phyloP scores from a whole-genome alignment of 2,113 vertebrate genomes.

The Epinephelus fuscoguttatus region DNA sequence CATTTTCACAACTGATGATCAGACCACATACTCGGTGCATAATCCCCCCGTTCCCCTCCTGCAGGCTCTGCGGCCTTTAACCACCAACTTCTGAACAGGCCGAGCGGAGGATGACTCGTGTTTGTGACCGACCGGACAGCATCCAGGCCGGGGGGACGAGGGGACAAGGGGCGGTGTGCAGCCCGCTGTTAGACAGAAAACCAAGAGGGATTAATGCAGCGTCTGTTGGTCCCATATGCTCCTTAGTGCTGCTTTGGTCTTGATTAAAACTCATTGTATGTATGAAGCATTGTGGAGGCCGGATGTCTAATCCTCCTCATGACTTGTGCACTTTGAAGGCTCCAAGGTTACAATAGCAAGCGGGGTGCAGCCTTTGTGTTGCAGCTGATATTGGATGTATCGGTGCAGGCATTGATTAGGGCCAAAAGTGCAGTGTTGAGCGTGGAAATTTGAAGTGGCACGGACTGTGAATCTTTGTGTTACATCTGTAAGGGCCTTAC shows the following conservation, averaged over 20 bases:
- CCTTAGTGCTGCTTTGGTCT: conserved; percentile 72
- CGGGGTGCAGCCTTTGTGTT: conserved; percentile 41
- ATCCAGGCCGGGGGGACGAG: conserved; percentile 33
- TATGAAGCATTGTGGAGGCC: conserved; percentile 66
- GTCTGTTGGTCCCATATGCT: conserved; percentile 86
- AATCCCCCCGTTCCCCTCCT: not conserved
- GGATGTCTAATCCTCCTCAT: conserved; percentile 71
- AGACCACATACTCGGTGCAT: not conserved
- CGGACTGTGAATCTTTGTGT: not conserved
- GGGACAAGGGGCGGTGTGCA: conserved; percentile 64
- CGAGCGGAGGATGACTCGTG: conserved; percentile 5
- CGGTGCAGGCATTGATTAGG: conserved; percentile 22
- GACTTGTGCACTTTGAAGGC: conserved; percentile 79
- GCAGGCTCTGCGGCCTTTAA: conserved; percentile 34
- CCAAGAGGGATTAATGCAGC: conserved; percentile 80
- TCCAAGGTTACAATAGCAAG: conserved; percentile 73
- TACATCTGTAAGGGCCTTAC: not conserved
- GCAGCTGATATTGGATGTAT: conserved; percentile 35
- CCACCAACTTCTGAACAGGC: conserved; percentile 11
- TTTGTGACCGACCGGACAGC: conserved; percentile 47
- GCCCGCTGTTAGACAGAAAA: conserved; percentile 77
- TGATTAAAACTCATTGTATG: conserved; percentile 85
- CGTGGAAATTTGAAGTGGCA: not conserved
- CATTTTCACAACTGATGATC: not conserved
- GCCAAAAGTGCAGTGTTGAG: not conserved